A percentile compares a stretch with the other conserved stretches of the same genome.
Evolutionary conservation across 2,113 vertebrate species (phyloP).

Genomic region (Grammomys surdaster): DNA sequence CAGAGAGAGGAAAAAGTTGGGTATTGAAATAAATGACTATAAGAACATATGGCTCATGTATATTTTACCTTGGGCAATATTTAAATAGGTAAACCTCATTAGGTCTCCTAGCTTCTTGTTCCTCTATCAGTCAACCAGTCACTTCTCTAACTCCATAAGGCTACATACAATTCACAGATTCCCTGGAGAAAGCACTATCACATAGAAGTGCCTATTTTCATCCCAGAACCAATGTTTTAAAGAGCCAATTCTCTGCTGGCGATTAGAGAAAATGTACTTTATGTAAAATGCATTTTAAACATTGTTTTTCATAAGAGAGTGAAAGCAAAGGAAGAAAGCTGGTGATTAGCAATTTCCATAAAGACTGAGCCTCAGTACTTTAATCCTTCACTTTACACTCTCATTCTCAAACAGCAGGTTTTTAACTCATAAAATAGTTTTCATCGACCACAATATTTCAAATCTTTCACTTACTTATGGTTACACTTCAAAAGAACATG

Average conservation of each 20-base stretch:
- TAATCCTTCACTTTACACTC: background rate
- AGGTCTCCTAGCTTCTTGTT: background rate
- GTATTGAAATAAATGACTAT: background rate
- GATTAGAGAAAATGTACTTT: background rate
- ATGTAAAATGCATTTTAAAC: constrained; percentile 36
- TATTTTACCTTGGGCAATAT: background rate
- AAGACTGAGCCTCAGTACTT: background rate
- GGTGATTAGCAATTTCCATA: background rate
- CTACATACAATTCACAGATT: background rate
- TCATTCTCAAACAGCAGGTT: background rate
- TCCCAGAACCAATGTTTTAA: background rate
- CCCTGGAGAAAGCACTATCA: background rate
- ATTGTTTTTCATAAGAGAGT: constrained; percentile 12
- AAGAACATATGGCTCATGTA: background rate
- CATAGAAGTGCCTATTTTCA: background rate
- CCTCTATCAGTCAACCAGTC: background rate
- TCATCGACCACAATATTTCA: constrained; percentile 36
- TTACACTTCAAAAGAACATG: constrained; percentile 10
- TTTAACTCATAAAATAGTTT: constrained; percentile 2
- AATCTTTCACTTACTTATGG: constrained; percentile 7
- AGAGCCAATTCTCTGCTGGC: background rate
- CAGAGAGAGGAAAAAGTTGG: too few relatives aligned
- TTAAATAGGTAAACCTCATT: background rate
- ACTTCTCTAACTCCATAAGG: fast-evolving
- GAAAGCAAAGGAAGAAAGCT: constrained; percentile 5